Base-by-base conservation (phyloP, 1,140 invertebrate genomes). In the Varroa destructor region DNA sequence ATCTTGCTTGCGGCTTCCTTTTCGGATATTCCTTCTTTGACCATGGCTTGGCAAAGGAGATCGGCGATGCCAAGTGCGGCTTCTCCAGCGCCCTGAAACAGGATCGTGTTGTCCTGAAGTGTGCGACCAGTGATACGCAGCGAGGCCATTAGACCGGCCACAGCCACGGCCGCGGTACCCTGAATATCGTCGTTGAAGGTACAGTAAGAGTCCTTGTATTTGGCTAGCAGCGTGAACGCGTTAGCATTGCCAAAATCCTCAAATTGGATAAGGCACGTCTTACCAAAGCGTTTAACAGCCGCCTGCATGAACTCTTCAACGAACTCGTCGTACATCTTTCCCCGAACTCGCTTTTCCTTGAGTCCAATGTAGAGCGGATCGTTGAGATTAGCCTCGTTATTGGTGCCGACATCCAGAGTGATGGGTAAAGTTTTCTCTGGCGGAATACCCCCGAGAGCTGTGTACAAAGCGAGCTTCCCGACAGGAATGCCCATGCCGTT, bases 281-380 rank as follows among this genome's bases (percentile, higher is more conserved):
- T 74, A 25, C 82, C 81, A 74, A 77, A 82, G 74, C 91, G 87
- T 79, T 86, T 87, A 0, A 95, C 90, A 71, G 91, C 90, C 1
- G 93, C 93, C 77, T 90, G 83, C 93, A 99, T 97, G 79, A 99
- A 98, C 81, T 99, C 96, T 77, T 99, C 95, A 71, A 99, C 86
- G 75, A 99, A 88, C 56, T 89, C 89, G 79, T 98, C 94, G 80
- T 99, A 99, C 72, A 88, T 86, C 51, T 85, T 82, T 12, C 95
- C 96, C 43, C 87, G 87, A 0, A 88, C 87, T 67, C 96, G 83
- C 73, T 87, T 87, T 76, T 96, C 90, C 72, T 89, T 84, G 55
- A 97, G 79, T 64, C 96, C 96, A 77, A 97, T 93, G 79, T 99
- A 99, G 71, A 94, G 83, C 4, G 93, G 92, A 84, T 98, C 94